phyloP scores from a whole-genome alignment of 2,888 invertebrate species.

The Petrolisthes cinctipes region DNA sequence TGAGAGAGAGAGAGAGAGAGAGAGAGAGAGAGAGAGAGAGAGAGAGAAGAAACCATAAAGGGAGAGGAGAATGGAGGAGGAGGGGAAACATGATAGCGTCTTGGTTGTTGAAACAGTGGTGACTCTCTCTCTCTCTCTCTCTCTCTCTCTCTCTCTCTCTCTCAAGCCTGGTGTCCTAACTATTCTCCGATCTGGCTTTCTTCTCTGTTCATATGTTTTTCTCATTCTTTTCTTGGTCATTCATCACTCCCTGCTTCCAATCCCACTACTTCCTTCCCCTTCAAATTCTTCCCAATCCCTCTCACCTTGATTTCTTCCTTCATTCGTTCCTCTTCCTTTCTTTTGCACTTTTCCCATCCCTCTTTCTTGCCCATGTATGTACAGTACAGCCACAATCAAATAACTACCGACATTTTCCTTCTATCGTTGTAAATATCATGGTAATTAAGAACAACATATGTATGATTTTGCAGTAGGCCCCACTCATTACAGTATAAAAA shows the following conservation, averaged over 20 bases:
- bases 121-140: conserved; percentile 23
- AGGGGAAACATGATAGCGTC: background rate
- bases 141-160: conserved; percentile 23
- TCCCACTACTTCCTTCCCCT: background rate
- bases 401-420: too few relatives aligned
- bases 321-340: background rate
- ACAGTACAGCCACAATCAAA: background rate
- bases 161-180: background rate
- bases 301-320: background rate
- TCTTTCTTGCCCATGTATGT: background rate
- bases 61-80: too few relatives aligned
- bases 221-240: background rate
- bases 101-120: background rate
- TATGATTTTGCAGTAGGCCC: too few relatives aligned
- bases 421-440: too few relatives aligned
- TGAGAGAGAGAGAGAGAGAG: too few relatives aligned
- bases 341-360: background rate
- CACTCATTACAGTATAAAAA: too few relatives aligned
- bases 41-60: too few relatives aligned
- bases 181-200: conserved; percentile 3
- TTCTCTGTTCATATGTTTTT: conserved; percentile 13
- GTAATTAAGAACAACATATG: too few relatives aligned
- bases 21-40: too few relatives aligned
- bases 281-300: background rate
- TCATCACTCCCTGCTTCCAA: background rate